Conservation (phyloP, 2,888 invertebrate genomes). For the Limnephilus auricula region DNA sequence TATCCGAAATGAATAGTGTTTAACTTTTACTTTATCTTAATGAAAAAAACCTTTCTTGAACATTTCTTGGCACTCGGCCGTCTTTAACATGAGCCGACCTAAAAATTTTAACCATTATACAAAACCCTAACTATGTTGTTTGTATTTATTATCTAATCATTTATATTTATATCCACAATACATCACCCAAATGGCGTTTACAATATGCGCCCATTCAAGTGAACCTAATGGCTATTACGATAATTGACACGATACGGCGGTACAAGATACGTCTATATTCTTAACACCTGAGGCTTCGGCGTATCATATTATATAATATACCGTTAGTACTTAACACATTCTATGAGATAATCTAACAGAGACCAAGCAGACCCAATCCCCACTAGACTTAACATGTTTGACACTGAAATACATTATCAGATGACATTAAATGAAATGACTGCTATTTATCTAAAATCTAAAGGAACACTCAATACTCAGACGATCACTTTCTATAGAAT, state of each 20-base stretch:
- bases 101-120: not conserved
- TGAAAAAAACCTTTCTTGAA: not conserved
- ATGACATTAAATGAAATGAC: constrained; percentile 30
- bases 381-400: constrained; percentile 21
- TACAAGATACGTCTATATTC: constrained; percentile 16
- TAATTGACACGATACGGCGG: not conserved
- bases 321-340: constrained; percentile 24
- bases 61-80: not conserved
- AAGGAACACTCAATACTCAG: not conserved
- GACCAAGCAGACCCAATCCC: not conserved
- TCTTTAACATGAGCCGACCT: not conserved
- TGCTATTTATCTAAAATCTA: constrained; percentile 4
- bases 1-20: too few relatives aligned
- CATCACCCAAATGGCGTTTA: not conserved
- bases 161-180: not conserved
- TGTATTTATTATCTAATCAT: not conserved
- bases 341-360: not conserved
- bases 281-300: constrained; percentile 31
- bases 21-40: not conserved
- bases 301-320: not conserved
- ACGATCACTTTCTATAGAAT: not conserved
- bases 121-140: not conserved
- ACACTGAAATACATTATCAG: constrained; percentile 31
- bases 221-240: constrained; percentile 14
- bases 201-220: not conserved